These are phyloP conservation scores for Timandra comae DNA, from an alignment of 2,888 invertebrate genomes.

Conservation along the genomic window DNA sequence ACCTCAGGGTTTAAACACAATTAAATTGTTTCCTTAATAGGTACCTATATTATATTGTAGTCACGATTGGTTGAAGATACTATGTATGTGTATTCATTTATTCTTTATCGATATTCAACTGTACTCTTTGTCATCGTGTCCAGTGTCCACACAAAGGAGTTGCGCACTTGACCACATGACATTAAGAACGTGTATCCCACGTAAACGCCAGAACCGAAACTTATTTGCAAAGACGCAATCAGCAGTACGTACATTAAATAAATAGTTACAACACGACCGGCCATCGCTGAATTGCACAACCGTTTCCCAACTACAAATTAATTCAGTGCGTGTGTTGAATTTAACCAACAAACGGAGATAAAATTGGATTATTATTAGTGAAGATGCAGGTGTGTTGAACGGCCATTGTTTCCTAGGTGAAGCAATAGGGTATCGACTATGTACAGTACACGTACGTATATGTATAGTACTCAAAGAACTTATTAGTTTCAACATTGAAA, in stretches of 20 bases:
- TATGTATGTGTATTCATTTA: too few relatives aligned
- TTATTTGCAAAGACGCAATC: slow-evolving; percentile 30
- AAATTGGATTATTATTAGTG: slow-evolving; percentile 23
- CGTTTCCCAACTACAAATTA: slow-evolving; percentile 35
- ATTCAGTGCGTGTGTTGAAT: slow-evolving; percentile 34
- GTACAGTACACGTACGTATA: too few relatives aligned
- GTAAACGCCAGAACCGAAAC: slow-evolving; percentile 27
- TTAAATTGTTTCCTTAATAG: too few relatives aligned
- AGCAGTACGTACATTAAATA: slow-evolving; percentile 6
- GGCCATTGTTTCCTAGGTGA: slow-evolving; percentile 25
- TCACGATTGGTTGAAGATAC: too few relatives aligned
- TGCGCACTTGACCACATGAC: slow-evolving; percentile 20
- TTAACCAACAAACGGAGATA: slow-evolving; percentile 25
- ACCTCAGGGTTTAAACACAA: too few relatives aligned
- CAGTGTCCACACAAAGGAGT: too few relatives aligned
- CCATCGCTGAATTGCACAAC: slow-evolving; percentile 51
- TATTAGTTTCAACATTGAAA: slow-evolving; percentile 15
- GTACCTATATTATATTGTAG: too few relatives aligned
- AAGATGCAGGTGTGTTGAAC: slow-evolving; percentile 28
- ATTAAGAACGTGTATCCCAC: slow-evolving; percentile 27
- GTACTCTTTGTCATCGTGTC: too few relatives aligned
- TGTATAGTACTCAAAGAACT: slow-evolving; percentile 9
- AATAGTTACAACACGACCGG: slow-evolving; percentile 45
- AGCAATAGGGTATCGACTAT: slow-evolving; percentile 19
- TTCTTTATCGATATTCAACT: too few relatives aligned